Conservation (phyloP, 2,888 invertebrate species). For the Hartigia nigra region DNA sequence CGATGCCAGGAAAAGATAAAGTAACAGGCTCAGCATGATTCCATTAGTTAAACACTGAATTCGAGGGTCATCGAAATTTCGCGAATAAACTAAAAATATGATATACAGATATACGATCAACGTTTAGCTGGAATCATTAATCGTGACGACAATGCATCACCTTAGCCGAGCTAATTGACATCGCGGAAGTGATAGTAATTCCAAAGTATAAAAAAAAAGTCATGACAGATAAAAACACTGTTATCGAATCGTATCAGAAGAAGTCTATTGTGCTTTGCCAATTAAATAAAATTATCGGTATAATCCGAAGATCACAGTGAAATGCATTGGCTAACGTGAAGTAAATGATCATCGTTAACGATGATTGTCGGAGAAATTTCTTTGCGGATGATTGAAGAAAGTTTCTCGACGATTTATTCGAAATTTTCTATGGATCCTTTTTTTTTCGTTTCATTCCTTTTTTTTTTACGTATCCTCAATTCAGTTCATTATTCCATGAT, state of each 20-base stretch:
- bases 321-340: neutral
- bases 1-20: neutral
- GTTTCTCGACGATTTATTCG: neutral
- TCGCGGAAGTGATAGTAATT: neutral
- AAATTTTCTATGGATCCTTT: neutral
- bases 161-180: no score
- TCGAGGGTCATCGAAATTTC: neutral
- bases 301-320: neutral
- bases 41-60: neutral
- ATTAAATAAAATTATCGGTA: neutral
- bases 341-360: neutral
- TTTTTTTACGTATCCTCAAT: neutral
- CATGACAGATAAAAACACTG: neutral
- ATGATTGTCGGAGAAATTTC: neutral
- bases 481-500: neutral
- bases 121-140: neutral
- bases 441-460: neutral
- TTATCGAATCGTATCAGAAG: neutral
- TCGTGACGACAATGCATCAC: neutral
- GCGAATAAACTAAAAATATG: neutral
- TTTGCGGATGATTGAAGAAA: neutral
- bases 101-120: neutral
- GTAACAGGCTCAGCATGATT: neutral
- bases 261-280: neutral
- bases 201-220: neutral